Evolutionary conservation across 2,888 invertebrate genomes (phyloP).

Genomic region (Horisme vitalbata): DNA sequence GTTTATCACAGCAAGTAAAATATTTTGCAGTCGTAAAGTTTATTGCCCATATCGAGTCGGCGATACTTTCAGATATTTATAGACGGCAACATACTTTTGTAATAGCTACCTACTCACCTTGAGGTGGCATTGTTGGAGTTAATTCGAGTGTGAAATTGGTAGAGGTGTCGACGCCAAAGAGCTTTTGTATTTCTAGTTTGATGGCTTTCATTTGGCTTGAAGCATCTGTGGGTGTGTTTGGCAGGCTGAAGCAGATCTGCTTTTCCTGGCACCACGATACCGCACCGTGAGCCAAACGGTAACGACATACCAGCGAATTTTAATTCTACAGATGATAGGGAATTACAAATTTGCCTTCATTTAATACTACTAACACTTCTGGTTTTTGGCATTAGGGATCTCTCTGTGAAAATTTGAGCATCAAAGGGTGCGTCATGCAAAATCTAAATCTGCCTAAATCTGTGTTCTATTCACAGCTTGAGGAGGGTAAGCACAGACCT

Average conservation of each 20-base stretch:
- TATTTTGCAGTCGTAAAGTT: constrained; percentile 8
- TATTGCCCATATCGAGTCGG: not conserved
- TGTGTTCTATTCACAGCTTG: too few species aligned
- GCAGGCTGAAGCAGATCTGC: constrained; percentile 48
- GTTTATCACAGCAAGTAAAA: too few species aligned
- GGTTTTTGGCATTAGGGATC: not conserved
- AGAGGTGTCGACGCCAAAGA: constrained; percentile 49
- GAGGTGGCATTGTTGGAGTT: constrained; percentile 18
- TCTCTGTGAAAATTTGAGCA: not conserved
- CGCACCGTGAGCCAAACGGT: constrained; percentile 58
- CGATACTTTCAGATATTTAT: not conserved
- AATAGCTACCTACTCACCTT: not conserved
- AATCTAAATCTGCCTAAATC: too few species aligned
- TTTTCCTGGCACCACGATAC: constrained; percentile 56
- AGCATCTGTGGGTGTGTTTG: constrained; percentile 59
- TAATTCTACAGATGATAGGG: constrained; percentile 49
- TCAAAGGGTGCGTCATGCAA: too few species aligned
- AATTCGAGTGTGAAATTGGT: constrained; percentile 29
- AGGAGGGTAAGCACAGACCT: too few species aligned
- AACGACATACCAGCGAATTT: constrained; percentile 43
- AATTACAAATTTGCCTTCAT: constrained; percentile 38
- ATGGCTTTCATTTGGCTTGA: constrained; percentile 62
- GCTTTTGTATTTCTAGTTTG: constrained; percentile 45
- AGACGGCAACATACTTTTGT: not conserved
- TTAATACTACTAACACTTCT: constrained; percentile 1